Base-by-base conservation (phyloP, 2,888 invertebrate species). In the Diplazon laetatorius region DNA sequence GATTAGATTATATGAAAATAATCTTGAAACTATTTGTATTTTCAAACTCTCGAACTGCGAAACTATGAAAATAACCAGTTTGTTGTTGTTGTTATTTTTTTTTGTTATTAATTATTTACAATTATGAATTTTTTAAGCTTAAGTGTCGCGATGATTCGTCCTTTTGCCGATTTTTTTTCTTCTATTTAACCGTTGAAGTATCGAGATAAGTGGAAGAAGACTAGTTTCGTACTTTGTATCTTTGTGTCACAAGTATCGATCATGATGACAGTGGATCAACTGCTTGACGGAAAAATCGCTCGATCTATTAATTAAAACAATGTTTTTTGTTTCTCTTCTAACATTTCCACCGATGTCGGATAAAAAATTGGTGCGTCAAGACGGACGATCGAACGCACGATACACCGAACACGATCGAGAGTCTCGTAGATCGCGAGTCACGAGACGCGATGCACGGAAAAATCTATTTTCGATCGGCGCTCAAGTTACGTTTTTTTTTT, bases 401-500 rank as follows among this genome's bases (percentile, higher is more conserved):
- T n/a, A n/a, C n/a, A n/a, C n/a, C n/a, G n/a, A n/a, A n/a, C n/a
- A n/a, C 30, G 50, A 20, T 0, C 10, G 37, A 9, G 39, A 9
- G 25, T 5, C 52, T 25, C 14, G 37, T 66, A 66, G 52, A 66
- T 73, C 50, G 59, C 70, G 42, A 25, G 18, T 42, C 66, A n/a
- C 35, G n/a, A 22, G 71, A 14, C 12, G 39, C 46, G 46, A 55
- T 72, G 20, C 16, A 52, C 48, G 70, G 70, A 76, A 66, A 52
- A 59, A 81, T 84, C 85, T 85, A 85, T 85, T 85, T 85, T 78
- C 60, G 81, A 82, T 80, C 76, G 76, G 60, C 73, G 65, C 63
- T 44, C 66, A 60, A 55, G 62, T 68, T 55, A 35, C 55, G 52
- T 55, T 66, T 39, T 55, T n/a, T 14, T 30, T 73, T 66, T 55